These are phyloP conservation scores for Eilema depressum DNA, from an alignment of 2,888 invertebrate genomes.

Conservation along the genomic window DNA sequence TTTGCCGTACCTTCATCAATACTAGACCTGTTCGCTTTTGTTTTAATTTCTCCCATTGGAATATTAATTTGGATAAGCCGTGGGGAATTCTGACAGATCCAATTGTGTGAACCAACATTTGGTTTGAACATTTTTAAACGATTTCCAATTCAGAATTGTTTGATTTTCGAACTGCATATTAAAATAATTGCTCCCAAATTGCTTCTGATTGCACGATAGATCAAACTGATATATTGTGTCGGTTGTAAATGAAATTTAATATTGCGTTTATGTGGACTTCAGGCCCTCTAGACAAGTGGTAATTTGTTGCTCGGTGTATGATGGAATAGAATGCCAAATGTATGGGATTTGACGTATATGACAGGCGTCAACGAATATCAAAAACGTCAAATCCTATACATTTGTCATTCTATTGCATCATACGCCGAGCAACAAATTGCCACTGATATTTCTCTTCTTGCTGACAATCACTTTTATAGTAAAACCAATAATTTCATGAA, in stretches of 20 bases:
- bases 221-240: background rate
- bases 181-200: background rate
- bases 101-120: slow-evolving; percentile 15
- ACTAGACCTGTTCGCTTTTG: slow-evolving; percentile 44
- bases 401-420: too few species aligned
- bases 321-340: too few species aligned
- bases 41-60: slow-evolving; percentile 46
- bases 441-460: too few species aligned
- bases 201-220: background rate
- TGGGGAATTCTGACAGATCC: slow-evolving; percentile 19
- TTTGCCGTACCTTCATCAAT: slow-evolving; percentile 27
- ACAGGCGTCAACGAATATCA: too few species aligned
- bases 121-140: slow-evolving; percentile 14
- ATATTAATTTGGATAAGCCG: slow-evolving; percentile 51
- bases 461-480: too few species aligned
- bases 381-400: too few species aligned
- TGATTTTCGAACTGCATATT: slow-evolving; percentile 3
- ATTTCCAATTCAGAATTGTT: slow-evolving; percentile 5
- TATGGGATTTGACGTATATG: too few species aligned
- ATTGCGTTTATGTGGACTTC: background rate
- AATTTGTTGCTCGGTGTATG: too few species aligned
- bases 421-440: too few species aligned
- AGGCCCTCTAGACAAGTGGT: too few species aligned
- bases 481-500: too few species aligned
- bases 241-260: background rate